Evolutionary conservation across 2,113 vertebrate genomes (phyloP), one percentile per base, ranked within the genome.

Genomic region (Maccullochella peelii): DNA sequence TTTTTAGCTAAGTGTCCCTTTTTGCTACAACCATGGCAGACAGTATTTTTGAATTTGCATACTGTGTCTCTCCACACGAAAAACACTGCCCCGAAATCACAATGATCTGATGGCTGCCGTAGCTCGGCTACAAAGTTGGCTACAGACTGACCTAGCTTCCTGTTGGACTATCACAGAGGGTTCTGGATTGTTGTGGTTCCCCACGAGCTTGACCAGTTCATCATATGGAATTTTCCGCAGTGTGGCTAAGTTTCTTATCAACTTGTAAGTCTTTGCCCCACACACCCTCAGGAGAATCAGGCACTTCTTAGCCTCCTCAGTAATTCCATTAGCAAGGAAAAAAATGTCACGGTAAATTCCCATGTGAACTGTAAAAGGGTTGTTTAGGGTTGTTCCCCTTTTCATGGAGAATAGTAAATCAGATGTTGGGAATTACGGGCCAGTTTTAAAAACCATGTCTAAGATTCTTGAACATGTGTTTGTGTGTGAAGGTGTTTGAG

Each of bases 261-360:
- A 40, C 50, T 55, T 84, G 54, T 84, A 84, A 20, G 76, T 79
- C 27, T 80, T 80, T 20, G 40, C 58, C 7, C 77, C 72, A 52
- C 73, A 81, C 8, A 30, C 66, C 81, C 49, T 84, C 38, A 77
- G 58, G 30, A 88, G 52, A 73, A 77, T 65, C 8, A 23, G 55
- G 30, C 18, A 7, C 38, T 62, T 73, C 5, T 47, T 47, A 44
- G 55, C 71, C 16, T 73, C 55, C 5, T 73, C 72, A 1, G 6
- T 50, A 49, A 74, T n/a, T 0, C 6, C 72, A 74, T 74, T 74
- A 49, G 57, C 72, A n/a, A n/a, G n/a, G n/a, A n/a, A n/a, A n/a
- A n/a, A n/a, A n/a, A n/a, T n/a, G n/a, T n/a, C n/a, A n/a, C n/a
- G n/a, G n/a, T n/a, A n/a, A n/a, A n/a, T n/a, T n/a, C n/a, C n/a